A percentile compares a stretch with the other conserved stretches of the same genome.
These are phyloP conservation scores for Gymnocheta viridis DNA, from an alignment of 2,888 invertebrate species.

Conservation along the genomic window DNA sequence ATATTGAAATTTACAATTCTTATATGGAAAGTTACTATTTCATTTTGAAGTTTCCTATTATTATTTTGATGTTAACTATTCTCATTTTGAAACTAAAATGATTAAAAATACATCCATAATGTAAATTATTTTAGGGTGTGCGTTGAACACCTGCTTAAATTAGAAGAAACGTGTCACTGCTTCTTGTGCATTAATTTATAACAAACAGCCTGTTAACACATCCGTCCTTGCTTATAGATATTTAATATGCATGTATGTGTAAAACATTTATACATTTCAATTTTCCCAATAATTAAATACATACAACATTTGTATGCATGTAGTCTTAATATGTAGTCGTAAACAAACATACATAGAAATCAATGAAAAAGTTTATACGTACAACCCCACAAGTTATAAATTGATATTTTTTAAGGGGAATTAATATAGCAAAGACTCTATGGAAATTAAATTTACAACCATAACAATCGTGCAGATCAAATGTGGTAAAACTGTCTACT, in stretches of 20 bases:
- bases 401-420: not conserved
- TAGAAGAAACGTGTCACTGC: not conserved
- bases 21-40: no score
- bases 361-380: conserved; percentile 9
- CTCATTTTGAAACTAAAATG: no score
- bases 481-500: no score
- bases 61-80: no score
- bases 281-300: conserved; percentile 62
- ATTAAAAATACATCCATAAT: no score
- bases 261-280: conserved; percentile 52
- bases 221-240: conserved; percentile 22
- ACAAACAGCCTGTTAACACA: not conserved
- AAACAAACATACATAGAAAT: not conserved
- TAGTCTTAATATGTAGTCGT: no score
- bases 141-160: no score
- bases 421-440: not conserved
- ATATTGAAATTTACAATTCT: no score
- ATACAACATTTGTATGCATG: conserved; percentile 24
- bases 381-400: not conserved
- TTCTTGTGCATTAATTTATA: not conserved
- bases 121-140: no score
- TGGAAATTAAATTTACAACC: not conserved
- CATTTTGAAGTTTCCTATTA: no score
- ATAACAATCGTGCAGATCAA: no score
- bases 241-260: conserved; percentile 49